These are phyloP conservation scores for Aldabrachelys gigantea DNA, from an alignment of 2,113 vertebrate species.

Conservation along the genomic window DNA sequence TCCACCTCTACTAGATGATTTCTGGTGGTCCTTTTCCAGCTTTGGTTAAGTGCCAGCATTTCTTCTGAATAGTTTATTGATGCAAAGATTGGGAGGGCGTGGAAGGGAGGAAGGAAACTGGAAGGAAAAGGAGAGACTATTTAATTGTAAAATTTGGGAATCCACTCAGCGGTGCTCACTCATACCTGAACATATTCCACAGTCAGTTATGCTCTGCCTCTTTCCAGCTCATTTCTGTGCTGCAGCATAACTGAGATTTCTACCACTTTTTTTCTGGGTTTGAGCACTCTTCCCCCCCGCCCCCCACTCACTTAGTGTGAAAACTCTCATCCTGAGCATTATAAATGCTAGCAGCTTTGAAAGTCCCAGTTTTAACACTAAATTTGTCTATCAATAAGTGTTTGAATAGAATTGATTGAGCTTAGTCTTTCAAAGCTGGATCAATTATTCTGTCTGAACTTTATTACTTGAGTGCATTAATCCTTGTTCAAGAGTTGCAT, in stretches of 20 bases:
- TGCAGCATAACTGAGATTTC: not conserved
- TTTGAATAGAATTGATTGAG: slow-evolving; percentile 37
- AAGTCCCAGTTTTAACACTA: slow-evolving; percentile 28
- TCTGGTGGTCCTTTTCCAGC: not conserved
- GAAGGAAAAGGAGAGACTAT: not conserved
- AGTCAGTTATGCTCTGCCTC: fast-evolving
- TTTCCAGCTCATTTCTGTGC: not conserved
- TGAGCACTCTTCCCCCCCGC: not conserved
- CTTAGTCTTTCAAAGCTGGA: slow-evolving; percentile 20
- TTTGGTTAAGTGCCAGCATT: not conserved
- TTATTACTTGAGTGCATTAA: slow-evolving; percentile 37
- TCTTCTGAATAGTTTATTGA: not conserved
- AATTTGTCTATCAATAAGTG: slow-evolving; percentile 22
- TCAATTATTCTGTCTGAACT: slow-evolving; percentile 58
- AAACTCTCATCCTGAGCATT: slow-evolving; percentile 12
- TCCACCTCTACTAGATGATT: slow-evolving; percentile 5
- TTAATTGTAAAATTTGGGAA: not conserved
- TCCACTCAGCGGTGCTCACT: not conserved
- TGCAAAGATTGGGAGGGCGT: not conserved
- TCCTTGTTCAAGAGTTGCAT: not conserved
- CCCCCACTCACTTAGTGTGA: not conserved
- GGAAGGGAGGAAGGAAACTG: not conserved
- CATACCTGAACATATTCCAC: not conserved
- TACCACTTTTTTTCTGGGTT: not conserved
- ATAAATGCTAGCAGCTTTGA: slow-evolving; percentile 23